Percentiles rank a stretch among this genome's conserved stretches.
phyloP scores from a whole-genome alignment of 2,113 vertebrate species.

The Boleophthalmus pectinirostris region DNA sequence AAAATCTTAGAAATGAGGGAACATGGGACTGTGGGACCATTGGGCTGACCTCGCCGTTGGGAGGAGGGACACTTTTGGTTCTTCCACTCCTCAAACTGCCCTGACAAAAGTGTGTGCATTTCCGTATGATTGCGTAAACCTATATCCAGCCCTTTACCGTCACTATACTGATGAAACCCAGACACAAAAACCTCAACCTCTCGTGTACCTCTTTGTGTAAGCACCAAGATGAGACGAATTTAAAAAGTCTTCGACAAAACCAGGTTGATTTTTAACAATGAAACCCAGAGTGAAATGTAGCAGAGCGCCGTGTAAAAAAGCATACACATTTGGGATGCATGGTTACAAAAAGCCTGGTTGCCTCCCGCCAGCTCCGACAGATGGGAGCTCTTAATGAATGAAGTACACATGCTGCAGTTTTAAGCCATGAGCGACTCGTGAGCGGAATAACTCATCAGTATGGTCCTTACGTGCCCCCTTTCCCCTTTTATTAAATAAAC shows the following conservation, averaged over 20 bases:
- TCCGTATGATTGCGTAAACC: not conserved
- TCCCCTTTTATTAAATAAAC: no score
- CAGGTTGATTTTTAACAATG: not conserved
- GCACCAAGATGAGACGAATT: not conserved
- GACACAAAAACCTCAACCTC: no score
- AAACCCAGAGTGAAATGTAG: not conserved
- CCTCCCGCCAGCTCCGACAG: constrained; percentile 28
- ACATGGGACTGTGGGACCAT: no score
- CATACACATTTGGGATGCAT: not conserved
- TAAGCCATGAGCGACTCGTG: constrained; percentile 4
- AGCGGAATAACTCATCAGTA: not conserved
- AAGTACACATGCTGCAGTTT: constrained; percentile 23
- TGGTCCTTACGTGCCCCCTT: not conserved
- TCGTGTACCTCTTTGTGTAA: not conserved
- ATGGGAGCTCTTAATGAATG: constrained; percentile 48
- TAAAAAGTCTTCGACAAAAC: not conserved
- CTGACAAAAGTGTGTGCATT: not conserved
- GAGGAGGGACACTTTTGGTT: no score
- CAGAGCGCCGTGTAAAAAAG: not conserved
- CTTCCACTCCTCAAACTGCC: no score
- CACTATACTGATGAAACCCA: no score
- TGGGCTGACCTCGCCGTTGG: no score
- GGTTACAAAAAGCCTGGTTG: not conserved
- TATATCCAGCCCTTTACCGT: not conserved
- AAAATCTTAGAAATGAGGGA: no score